Evolutionary conservation across 2,888 invertebrate species (phyloP), one percentile per base, ranked within the genome.

Genomic region (Doris montereyensis): DNA sequence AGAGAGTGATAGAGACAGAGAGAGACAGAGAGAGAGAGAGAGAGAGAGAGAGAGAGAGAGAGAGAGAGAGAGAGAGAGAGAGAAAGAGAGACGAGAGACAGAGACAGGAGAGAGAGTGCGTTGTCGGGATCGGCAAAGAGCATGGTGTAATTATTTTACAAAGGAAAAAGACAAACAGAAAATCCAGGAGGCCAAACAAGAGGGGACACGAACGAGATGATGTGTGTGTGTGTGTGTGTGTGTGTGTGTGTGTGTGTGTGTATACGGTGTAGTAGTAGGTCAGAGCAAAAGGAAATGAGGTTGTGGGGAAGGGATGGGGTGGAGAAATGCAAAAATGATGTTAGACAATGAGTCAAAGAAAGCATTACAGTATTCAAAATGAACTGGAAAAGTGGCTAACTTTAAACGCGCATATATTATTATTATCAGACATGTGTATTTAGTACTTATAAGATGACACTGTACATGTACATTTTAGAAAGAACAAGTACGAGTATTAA

Each of bases 71-170:
- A 58, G n/a, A 52, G 58, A 24, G 21, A 24, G 24, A 24, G 21
- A 10, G 58, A n/a, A 24, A 21, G 58, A n/a, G 58, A 58, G n/a
- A n/a, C n/a, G n/a, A n/a, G n/a, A n/a, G n/a, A n/a, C n/a, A n/a
- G n/a, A n/a, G n/a, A n/a, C n/a, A 24, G 24, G 24, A 30, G 5
- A 72, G 21, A 74, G 73, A 74, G 73, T 30, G 28, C 26, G 58
- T 74, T 32, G 52, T 21, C 67, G n/a, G 21, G 67, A 28, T n/a
- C 4, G 67, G 8, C 52, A 52, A 52, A 24, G 58, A 58, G 58
- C n/a, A 58, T 3, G n/a, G 58, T n/a, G 52, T 52, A 10, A 10
- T 13, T 10, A 52, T 52, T 52, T 52, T 13, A 52, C 10, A 13
- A 52, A 52, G 8, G 52, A 52, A 8, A 52, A 52, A 13, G 13